Base-by-base conservation (phyloP, 2,888 invertebrate species). In the Leptinotarsa rubiginosa region DNA sequence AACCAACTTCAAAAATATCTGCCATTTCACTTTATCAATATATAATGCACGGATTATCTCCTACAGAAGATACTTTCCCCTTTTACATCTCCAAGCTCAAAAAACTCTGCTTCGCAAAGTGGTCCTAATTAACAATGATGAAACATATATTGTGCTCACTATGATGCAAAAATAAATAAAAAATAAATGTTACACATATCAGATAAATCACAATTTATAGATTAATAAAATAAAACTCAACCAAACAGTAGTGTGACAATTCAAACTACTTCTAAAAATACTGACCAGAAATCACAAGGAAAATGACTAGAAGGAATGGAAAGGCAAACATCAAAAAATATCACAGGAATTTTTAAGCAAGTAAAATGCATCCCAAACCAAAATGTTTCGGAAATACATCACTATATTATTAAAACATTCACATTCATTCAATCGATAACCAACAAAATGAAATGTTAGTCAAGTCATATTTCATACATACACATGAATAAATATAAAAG, bases 181-280 rank as follows among this genome's bases (percentile, higher is more conserved):
- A 41, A 3, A 75, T 77, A 75, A 65, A 69, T 67, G 59, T 68
- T 52, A 47, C 18, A 47, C 25, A 64, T 64, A 74, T 70, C 65
- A 18, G 66, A 59, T 52, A 65, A 56, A 69, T 49, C 41, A 31
- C 50, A 59, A 66, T 49, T 59, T 47, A 64, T 49, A 73, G 81
- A 78, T 78, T 79, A 78, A 78, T 77, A 83, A 86, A 86, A 86
- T 85, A 87, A 85, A 88, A 87, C 86, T 83, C 84, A 87, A 87
- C 87, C 87, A 87, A 87, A 87, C 86, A 82, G 86, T 86, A 85
- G 86, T 86, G 87, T 86, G 86, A 87, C 83, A 83, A 84, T 83
- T 81, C 82, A 85, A 83, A 82, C 83, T 78, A 78, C 77, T 78
- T 69, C 77, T 78, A 79, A 77, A 65, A 75, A 73, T 62, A 54